These are phyloP conservation scores for Puffinus mauretanicus DNA, from an alignment of 2,113 vertebrate species.

Conservation along the genomic window DNA sequence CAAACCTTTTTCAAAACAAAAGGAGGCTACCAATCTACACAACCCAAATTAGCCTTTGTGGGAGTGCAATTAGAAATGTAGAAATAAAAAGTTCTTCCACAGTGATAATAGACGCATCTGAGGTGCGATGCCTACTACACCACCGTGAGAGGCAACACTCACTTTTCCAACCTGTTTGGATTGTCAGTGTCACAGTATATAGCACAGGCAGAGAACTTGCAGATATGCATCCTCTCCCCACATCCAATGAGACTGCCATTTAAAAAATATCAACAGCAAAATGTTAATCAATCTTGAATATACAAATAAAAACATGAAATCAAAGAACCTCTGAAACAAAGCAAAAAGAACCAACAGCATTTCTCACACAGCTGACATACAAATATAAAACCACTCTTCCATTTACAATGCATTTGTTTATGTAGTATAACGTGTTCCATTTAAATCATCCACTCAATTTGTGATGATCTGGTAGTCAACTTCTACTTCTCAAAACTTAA, in stretches of 20 bases:
- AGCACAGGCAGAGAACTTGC: background rate
- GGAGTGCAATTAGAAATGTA: background rate
- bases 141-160: background rate
- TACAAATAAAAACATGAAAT: background rate
- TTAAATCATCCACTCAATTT: background rate
- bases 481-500: background rate
- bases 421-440: accelerated
- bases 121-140: background rate
- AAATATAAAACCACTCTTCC: background rate
- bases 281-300: background rate
- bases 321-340: background rate
- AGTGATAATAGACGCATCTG: background rate
- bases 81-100: background rate
- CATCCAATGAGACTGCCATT: accelerated
- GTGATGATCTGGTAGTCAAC: background rate
- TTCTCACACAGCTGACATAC: background rate
- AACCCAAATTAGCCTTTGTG: background rate
- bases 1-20: background rate
- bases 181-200: accelerated
- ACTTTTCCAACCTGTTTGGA: background rate
- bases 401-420: background rate
- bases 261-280: background rate
- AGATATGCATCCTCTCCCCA: background rate
- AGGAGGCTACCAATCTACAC: background rate
- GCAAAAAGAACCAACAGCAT: background rate